Evolutionary conservation across 2,797 vertebrate genomes (phyloP).

Genomic region (Lagorchestes hirsutus): DNA sequence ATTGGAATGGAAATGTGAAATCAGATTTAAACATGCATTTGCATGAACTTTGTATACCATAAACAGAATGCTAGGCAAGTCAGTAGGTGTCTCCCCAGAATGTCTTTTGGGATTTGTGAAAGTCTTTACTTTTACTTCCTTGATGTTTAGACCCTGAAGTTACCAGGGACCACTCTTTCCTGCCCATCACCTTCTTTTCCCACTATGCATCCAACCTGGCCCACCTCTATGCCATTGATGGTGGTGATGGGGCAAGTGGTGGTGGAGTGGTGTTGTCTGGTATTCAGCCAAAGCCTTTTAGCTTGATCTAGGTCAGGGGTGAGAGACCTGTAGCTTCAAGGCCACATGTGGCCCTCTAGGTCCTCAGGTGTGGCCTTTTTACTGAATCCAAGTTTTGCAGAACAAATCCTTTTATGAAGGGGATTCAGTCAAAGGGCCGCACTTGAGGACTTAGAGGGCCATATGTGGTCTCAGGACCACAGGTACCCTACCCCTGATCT

Average conservation of each 20-base stretch:
- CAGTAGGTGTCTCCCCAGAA: not conserved
- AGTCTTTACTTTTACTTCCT: slow-evolving; percentile 10
- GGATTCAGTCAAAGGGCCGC: too few species aligned
- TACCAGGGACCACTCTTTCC: not conserved
- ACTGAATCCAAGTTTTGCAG: too few species aligned
- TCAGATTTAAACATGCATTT: not conserved
- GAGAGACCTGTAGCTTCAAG: too few species aligned
- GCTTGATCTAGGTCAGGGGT: not conserved
- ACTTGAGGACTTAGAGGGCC: too few species aligned
- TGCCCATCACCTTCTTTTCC: not conserved
- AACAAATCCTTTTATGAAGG: too few species aligned
- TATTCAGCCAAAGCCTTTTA: not conserved
- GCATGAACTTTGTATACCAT: not conserved
- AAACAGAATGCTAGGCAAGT: not conserved
- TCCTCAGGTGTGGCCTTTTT: too few species aligned
- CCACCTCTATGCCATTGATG: not conserved
- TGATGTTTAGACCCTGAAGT: not conserved
- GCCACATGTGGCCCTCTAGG: too few species aligned
- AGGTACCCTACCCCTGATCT: not conserved
- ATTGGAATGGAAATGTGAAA: not conserved
- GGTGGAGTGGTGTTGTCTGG: not conserved
- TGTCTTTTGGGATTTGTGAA: slow-evolving; percentile 9
- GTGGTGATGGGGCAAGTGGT: slow-evolving; percentile 3
- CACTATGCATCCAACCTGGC: not conserved
- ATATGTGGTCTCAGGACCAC: too few species aligned